Conservation (phyloP, 2,797 vertebrate species). For the Micrastur ruficollis region DNA sequence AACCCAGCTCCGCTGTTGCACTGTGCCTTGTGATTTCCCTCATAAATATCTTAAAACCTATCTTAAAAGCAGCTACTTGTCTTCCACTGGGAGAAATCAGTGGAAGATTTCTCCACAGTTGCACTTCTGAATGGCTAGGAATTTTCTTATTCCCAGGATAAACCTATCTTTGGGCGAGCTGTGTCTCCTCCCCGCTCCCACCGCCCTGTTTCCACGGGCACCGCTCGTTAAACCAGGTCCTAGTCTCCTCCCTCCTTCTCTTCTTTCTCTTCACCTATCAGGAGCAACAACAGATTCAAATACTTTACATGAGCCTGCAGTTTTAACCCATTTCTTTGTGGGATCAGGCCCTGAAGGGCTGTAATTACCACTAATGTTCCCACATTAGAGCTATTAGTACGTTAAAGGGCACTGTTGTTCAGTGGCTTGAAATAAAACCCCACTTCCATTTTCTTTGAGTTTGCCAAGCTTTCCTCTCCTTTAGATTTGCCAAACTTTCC, state of each 20-base stretch:
- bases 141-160: background rate
- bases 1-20: background rate
- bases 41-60: background rate
- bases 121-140: background rate
- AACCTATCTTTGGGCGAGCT: background rate
- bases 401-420: background rate
- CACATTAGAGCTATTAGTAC: background rate
- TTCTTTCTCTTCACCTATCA: background rate
- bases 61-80: background rate
- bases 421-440: background rate
- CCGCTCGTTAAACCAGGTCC: rapidly evolving
- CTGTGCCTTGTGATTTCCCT: background rate
- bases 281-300: background rate
- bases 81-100: background rate
- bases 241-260: background rate
- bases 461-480: background rate
- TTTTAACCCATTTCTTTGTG: background rate
- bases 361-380: background rate
- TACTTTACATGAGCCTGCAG: background rate
- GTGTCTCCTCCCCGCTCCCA: background rate
- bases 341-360: background rate
- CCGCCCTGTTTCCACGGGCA: background rate
- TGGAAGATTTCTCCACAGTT: background rate
- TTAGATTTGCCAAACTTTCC: background rate
- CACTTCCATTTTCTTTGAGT: background rate